These are phyloP conservation scores for Pseudochromis fuscus DNA, from an alignment of 2,797 vertebrate genomes.

Conservation along the genomic window DNA sequence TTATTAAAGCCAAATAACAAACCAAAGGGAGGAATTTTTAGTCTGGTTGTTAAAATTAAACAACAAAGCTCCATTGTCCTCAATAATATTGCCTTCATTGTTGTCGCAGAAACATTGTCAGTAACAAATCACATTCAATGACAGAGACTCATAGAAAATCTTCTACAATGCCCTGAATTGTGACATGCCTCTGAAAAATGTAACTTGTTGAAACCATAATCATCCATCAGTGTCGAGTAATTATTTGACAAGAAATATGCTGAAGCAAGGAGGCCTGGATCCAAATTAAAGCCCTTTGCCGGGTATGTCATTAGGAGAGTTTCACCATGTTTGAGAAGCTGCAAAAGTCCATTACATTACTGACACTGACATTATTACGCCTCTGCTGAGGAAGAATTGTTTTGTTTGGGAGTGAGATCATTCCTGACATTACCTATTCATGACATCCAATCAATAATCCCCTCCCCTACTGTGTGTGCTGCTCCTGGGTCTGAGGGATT, in stretches of 20 bases:
- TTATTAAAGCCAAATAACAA: neutral
- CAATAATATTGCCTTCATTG: neutral
- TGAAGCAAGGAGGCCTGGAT: slow-evolving; percentile 5
- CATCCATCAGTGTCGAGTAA: slow-evolving; percentile 1
- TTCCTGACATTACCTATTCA: slow-evolving; percentile 63
- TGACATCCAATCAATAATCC: slow-evolving; percentile 64
- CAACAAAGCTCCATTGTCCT: neutral
- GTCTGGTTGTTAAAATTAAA: neutral
- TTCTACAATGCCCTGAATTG: neutral
- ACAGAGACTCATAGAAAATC: neutral
- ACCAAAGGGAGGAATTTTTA: neutral
- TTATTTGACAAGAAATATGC: slow-evolving; percentile 26
- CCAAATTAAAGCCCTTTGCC: slow-evolving; percentile 18
- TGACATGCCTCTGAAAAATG: neutral
- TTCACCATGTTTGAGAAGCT: slow-evolving; percentile 29
- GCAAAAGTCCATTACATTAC: slow-evolving; percentile 17
- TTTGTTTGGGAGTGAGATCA: slow-evolving; percentile 52
- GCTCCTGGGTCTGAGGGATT: slow-evolving; percentile 53
- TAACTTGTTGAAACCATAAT: neutral
- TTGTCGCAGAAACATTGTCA: neutral
- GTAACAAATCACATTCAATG: neutral
- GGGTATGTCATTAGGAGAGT: slow-evolving; percentile 8
- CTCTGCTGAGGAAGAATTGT: slow-evolving; percentile 19
- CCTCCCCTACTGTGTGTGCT: slow-evolving; percentile 34
- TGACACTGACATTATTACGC: slow-evolving; percentile 10